Evolutionary conservation across 2,113 vertebrate genomes (phyloP).

Genomic region (Nothocercus nigrocapillus): DNA sequence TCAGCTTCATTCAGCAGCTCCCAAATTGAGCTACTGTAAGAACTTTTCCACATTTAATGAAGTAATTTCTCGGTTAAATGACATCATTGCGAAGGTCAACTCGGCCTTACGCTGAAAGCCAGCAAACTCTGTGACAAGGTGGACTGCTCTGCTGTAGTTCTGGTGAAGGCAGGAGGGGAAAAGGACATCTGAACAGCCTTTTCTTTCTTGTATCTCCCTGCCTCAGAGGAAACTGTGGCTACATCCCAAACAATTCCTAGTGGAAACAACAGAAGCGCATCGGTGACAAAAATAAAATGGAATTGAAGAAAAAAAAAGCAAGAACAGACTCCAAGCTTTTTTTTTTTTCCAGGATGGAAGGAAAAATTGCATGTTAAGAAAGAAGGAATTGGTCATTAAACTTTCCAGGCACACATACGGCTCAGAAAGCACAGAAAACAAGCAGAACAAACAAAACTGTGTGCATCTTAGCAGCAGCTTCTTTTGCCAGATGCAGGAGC

Average conservation of each 20-base stretch:
- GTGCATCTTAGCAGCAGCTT: conserved; percentile 70
- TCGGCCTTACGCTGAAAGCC: background rate
- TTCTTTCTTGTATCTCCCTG: background rate
- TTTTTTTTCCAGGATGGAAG: conserved; percentile 22
- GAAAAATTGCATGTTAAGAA: conserved; percentile 66
- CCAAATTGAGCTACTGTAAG: conserved; percentile 61
- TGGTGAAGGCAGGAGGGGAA: background rate
- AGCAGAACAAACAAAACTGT: conserved; percentile 73
- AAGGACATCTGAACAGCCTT: background rate
- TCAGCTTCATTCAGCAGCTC: conserved; percentile 62
- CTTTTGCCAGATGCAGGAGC: conserved; percentile 74
- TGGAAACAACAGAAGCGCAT: background rate
- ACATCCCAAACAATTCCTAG: background rate
- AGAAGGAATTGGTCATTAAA: conserved; percentile 53
- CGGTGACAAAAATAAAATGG: conserved; percentile 12
- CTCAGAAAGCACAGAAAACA: conserved; percentile 71
- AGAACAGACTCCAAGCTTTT: conserved; percentile 58
- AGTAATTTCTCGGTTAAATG: conserved; percentile 33
- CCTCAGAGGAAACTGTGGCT: background rate
- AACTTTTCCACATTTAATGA: conserved; percentile 8
- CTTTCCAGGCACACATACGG: conserved; percentile 69
- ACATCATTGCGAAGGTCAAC: conserved; percentile 8
- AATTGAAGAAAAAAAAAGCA: conserved; percentile 42
- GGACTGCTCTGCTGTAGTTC: background rate
- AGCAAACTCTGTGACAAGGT: background rate